Evolutionary conservation across 2,113 vertebrate genomes (phyloP).

Genomic region (Cephalopholis sonnerati): DNA sequence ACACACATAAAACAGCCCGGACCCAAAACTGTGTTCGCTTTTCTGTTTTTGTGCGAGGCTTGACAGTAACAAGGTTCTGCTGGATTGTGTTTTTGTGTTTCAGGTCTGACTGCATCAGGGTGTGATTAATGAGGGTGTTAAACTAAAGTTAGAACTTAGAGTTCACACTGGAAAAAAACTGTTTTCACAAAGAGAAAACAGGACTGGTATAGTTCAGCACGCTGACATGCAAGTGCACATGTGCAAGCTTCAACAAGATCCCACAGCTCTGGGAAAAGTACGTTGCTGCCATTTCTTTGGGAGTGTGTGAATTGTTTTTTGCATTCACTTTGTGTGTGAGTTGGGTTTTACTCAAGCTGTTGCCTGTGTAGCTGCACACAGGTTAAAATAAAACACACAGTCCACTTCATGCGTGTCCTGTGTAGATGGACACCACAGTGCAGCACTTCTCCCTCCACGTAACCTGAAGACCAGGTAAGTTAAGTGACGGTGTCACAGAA

Average conservation of each 20-base stretch:
- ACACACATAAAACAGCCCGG: conserved; percentile 29
- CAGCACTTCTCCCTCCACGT: neutral
- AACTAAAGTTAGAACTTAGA: conserved; percentile 5
- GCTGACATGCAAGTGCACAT: conserved; percentile 31
- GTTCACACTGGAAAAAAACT: neutral
- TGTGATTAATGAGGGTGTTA: conserved; percentile 49
- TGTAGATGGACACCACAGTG: neutral
- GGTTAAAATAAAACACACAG: neutral
- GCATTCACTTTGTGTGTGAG: neutral
- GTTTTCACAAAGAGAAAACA: conserved; percentile 29
- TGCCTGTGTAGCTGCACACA: neutral
- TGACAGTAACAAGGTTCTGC: conserved; percentile 28
- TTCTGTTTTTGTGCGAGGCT: conserved; percentile 7
- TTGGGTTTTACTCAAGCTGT: neutral
- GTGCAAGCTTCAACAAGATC: conserved; percentile 73
- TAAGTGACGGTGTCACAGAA: conserved; percentile 48
- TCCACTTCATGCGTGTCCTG: neutral
- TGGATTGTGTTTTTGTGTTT: conserved; percentile 29
- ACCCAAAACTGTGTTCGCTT: conserved; percentile 21
- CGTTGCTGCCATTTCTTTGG: conserved; percentile 33
- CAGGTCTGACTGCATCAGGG: conserved; percentile 34
- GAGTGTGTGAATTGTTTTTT: conserved; percentile 31
- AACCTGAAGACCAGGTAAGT: conserved; percentile 55
- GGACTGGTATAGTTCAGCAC: conserved; percentile 28
- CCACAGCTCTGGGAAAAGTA: conserved; percentile 52